A percentile compares a stretch with the other conserved stretches of the same genome.
Evolutionary conservation across 2,888 invertebrate genomes (phyloP).

Genomic region (Cheilosia soror): DNA sequence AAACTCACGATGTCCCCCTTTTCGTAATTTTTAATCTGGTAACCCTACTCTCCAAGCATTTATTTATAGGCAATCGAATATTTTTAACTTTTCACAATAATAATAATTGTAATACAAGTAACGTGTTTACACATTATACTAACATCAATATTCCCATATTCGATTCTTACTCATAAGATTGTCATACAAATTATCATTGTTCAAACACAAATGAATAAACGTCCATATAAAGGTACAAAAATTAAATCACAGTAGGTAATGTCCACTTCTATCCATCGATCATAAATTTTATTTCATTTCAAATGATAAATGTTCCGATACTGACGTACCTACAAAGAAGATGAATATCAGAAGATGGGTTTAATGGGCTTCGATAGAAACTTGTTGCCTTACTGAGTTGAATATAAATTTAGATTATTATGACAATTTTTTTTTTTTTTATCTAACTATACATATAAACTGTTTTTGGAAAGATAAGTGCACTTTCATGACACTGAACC

Average conservation of each 20-base stretch:
- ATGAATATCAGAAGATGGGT: background rate
- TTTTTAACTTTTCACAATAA: too few relatives aligned
- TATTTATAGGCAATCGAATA: too few relatives aligned
- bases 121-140: too few relatives aligned
- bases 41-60: too few relatives aligned
- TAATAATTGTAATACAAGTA: too few relatives aligned
- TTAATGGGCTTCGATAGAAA: background rate
- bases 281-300: conserved; percentile 4
- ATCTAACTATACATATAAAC: background rate
- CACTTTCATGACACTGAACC: background rate
- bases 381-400: background rate
- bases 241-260: background rate
- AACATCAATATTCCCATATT: too few relatives aligned
- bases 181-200: background rate
- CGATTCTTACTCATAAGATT: too few relatives aligned
- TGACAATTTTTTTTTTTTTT: background rate
- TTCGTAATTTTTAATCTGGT: too few relatives aligned
- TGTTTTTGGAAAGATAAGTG: conserved; percentile 12
- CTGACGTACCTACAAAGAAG: background rate
- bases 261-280: background rate
- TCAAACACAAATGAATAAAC: background rate
- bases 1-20: too few relatives aligned
- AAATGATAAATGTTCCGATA: conserved; percentile 1
- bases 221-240: background rate
- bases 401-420: background rate